These are phyloP conservation scores for Pilophorus perplexus DNA, from an alignment of 2,888 invertebrate genomes.

Conservation along the genomic window DNA sequence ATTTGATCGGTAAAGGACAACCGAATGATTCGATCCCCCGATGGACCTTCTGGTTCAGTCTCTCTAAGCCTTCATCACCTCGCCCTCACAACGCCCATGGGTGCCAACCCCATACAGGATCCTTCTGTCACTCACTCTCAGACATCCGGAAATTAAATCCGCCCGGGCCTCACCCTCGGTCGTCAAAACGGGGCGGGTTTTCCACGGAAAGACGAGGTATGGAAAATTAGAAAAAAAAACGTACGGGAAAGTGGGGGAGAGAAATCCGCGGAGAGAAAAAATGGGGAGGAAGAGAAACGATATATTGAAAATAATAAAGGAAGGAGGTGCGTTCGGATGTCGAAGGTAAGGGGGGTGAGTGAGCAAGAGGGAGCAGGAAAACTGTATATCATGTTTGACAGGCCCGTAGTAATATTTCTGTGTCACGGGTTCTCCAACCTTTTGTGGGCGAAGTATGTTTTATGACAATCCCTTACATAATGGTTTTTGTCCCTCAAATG, in stretches of 20 bases:
- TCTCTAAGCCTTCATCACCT: too few relatives aligned
- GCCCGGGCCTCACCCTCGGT: conserved; percentile 5
- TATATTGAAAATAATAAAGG: conserved; percentile 30
- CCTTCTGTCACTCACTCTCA: conserved; percentile 18
- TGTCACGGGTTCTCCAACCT: conserved; percentile 24
- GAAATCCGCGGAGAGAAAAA: not conserved
- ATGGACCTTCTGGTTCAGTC: too few relatives aligned
- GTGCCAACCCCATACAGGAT: too few relatives aligned
- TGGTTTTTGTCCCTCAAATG: too few relatives aligned
- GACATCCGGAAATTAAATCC: conserved; percentile 37
- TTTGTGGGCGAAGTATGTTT: conserved; percentile 26
- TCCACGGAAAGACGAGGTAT: not conserved
- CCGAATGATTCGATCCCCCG: not conserved
- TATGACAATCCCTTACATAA: conserved; percentile 27
- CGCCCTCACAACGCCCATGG: not conserved
- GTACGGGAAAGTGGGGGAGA: not conserved
- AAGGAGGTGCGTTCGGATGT: not conserved
- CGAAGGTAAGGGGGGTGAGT: not conserved
- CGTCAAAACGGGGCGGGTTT: conserved; percentile 1
- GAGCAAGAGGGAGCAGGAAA: not conserved
- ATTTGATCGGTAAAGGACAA: conserved; percentile 13
- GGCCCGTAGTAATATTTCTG: conserved; percentile 25
- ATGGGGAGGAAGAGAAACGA: not conserved
- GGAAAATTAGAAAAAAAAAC: conserved; percentile 21
- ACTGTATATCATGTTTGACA: conserved; percentile 29